A percentile compares a stretch with the other conserved stretches of the same genome.
Conservation (phyloP, 2,888 invertebrate genomes). For the Emesis castigata region DNA sequence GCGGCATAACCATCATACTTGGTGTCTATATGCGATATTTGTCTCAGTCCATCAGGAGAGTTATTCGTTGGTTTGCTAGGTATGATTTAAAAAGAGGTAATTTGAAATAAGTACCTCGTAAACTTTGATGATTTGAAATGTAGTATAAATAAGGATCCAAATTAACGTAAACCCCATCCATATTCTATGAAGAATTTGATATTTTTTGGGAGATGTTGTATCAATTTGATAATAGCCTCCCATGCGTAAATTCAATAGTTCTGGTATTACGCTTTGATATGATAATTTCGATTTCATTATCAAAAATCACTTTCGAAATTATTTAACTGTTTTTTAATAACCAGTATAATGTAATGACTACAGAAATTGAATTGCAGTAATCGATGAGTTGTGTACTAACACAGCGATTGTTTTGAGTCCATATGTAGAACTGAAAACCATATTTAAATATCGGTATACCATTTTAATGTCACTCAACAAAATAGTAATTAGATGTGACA, state of each 20-base stretch:
- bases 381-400: neutral
- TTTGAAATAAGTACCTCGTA: too few relatives aligned
- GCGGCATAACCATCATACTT: too few relatives aligned
- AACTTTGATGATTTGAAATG: too few relatives aligned
- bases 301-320: neutral
- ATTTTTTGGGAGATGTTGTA: neutral
- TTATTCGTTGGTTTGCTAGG: too few relatives aligned
- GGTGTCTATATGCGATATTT: too few relatives aligned
- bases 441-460: too few relatives aligned
- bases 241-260: neutral
- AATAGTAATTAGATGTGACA: too few relatives aligned
- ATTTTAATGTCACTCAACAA: too few relatives aligned
- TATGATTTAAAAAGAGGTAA: too few relatives aligned
- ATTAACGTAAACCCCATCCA: too few relatives aligned
- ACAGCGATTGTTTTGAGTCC: neutral
- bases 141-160: too few relatives aligned
- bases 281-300: neutral
- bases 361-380: neutral
- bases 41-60: too few relatives aligned
- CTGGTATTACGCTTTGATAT: neutral
- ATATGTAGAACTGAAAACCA: neutral
- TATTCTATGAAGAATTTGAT: neutral
- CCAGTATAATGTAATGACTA: neutral
- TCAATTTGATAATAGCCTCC: neutral
- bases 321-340: neutral